A percentile compares a stretch with the other conserved stretches of the same genome.
These are phyloP conservation scores for Pyrgilauda ruficollis DNA, from an alignment of 2,113 vertebrate genomes.

Conservation along the genomic window DNA sequence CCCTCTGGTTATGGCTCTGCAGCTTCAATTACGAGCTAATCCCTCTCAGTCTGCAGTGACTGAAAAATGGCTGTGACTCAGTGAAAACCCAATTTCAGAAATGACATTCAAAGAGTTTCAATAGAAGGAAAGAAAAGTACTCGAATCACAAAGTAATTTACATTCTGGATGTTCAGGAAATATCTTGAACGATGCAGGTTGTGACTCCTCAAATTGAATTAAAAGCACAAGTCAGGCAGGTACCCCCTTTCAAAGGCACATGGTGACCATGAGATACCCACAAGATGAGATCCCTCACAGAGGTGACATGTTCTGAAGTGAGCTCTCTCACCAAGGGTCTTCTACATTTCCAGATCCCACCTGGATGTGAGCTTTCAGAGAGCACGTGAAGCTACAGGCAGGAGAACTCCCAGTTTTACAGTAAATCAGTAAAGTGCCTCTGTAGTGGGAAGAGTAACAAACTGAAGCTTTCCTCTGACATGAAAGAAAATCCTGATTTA, in stretches of 20 bases:
- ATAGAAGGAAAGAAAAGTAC: neutral
- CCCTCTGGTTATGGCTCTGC: neutral
- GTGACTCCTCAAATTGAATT: neutral
- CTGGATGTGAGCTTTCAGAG: neutral
- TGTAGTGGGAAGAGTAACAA: neutral
- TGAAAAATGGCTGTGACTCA: neutral
- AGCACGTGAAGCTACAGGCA: fast-evolving
- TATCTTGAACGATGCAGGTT: neutral
- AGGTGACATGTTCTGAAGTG: fast-evolving
- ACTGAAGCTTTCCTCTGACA: neutral
- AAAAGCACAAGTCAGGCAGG: neutral
- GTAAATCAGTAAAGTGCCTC: neutral
- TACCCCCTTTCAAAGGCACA: fast-evolving
- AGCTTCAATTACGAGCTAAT: neutral
- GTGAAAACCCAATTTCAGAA: neutral
- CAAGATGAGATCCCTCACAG: neutral
- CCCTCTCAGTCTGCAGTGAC: neutral
- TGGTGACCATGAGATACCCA: neutral
- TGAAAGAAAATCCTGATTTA: neutral
- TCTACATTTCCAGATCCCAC: neutral
- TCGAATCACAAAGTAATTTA: neutral
- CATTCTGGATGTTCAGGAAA: neutral
- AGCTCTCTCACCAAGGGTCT: neutral
- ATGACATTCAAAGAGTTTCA: neutral
- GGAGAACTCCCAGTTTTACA: neutral